A percentile compares a stretch with the other conserved stretches of the same genome.
Evolutionary conservation across 2,797 vertebrate genomes (phyloP).

Genomic region (Anguilla pacifica): DNA sequence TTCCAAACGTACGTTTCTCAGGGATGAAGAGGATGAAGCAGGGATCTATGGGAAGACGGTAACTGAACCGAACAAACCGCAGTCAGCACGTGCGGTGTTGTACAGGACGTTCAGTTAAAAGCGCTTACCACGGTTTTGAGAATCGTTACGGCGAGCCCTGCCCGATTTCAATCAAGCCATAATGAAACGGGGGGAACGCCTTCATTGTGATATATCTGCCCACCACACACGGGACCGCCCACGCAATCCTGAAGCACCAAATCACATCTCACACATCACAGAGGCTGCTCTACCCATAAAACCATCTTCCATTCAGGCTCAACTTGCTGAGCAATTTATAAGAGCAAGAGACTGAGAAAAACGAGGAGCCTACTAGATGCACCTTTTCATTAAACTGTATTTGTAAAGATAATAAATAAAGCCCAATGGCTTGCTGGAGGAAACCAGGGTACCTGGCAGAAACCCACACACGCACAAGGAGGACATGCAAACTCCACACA

Average conservation of each 20-base stretch:
- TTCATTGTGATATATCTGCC: neutral
- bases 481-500: no score
- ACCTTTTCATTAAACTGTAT: neutral
- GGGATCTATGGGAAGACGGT: neutral
- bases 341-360: neutral
- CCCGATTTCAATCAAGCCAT: neutral
- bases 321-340: neutral
- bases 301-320: neutral
- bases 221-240: neutral
- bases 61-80: neutral
- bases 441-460: no score
- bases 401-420: no score
- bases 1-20: neutral
- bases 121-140: neutral
- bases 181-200: neutral
- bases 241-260: neutral
- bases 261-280: neutral
- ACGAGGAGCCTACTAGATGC: neutral
- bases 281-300: neutral
- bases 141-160: neutral
- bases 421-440: no score
- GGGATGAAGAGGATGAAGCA: neutral
- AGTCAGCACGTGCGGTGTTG: neutral
- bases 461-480: no score
- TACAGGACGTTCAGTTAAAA: neutral